phyloP scores from a whole-genome alignment of 2,888 invertebrate species.

The Idaea straminata region DNA sequence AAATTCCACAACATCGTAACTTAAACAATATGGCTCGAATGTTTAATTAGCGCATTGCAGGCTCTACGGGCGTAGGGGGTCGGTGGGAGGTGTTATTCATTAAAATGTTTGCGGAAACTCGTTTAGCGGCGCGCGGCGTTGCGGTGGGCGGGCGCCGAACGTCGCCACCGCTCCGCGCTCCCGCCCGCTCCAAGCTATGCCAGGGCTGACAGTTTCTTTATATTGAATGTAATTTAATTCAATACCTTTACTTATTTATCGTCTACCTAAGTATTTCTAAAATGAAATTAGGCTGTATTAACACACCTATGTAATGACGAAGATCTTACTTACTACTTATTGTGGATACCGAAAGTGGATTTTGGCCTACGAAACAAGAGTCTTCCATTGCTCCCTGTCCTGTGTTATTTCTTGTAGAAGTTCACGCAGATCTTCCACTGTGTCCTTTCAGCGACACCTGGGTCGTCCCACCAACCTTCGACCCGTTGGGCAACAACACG shows the following conservation, averaged over 20 bases:
- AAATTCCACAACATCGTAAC: constrained; percentile 63
- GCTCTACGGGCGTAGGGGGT: constrained; percentile 35
- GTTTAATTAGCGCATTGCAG: constrained; percentile 79
- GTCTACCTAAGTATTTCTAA: neutral
- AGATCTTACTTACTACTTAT: too few species aligned
- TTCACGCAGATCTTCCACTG: too few species aligned
- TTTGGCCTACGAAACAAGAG: too few species aligned
- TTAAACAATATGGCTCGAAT: constrained; percentile 77
- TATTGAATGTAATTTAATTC: neutral
- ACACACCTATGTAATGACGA: too few species aligned
- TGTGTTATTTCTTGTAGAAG: too few species aligned
- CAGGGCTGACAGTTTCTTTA: constrained; percentile 36
- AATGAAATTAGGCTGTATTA: too few species aligned
- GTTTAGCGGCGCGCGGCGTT: constrained; percentile 71
- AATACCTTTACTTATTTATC: too few species aligned
- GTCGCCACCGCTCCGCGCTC: constrained; percentile 31
- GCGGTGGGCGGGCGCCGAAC: constrained; percentile 60
- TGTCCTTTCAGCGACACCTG: too few species aligned
- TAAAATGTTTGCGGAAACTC: constrained; percentile 80
- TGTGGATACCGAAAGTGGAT: too few species aligned
- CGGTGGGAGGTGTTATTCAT: constrained; percentile 74
- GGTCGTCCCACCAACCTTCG: too few species aligned
- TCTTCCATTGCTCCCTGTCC: too few species aligned
- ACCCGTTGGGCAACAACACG: too few species aligned
- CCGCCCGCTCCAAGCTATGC: constrained; percentile 30